These are phyloP conservation scores for Megaptera novaeangliae DNA, from an alignment of 2,113 vertebrate species.

Conservation along the genomic window DNA sequence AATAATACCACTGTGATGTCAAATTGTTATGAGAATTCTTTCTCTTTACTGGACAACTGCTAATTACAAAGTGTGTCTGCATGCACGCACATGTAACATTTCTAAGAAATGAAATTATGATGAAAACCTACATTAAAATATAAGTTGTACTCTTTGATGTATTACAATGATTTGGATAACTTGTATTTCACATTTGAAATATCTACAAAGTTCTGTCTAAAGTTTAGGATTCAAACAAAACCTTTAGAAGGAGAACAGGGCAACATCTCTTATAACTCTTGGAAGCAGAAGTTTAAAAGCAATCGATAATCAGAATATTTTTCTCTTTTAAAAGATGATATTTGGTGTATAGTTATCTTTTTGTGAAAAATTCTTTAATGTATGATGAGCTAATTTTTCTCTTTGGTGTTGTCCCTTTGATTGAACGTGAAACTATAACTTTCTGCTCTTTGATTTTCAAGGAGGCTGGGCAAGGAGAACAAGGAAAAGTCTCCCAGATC, in stretches of 20 bases:
- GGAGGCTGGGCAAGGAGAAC: background rate
- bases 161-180: background rate
- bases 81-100: background rate
- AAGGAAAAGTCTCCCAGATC: background rate
- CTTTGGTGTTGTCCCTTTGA: background rate
- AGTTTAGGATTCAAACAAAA: background rate
- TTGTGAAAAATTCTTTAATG: background rate
- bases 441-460: background rate
- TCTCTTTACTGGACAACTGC: background rate
- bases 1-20: background rate
- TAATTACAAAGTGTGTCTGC: background rate
- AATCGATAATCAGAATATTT: background rate
- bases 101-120: background rate
- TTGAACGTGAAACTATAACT: background rate
- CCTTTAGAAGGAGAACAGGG: background rate
- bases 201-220: background rate
- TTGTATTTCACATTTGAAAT: constrained; percentile 15
- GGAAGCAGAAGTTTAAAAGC: background rate
- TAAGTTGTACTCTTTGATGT: background rate
- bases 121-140: background rate
- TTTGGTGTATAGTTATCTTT: background rate
- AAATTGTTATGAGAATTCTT: background rate
- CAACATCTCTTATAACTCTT: background rate
- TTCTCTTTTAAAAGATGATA: background rate
- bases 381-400: background rate